These are phyloP conservation scores for Phoeniculus purpureus DNA, from an alignment of 2,797 vertebrate genomes.

Conservation along the genomic window DNA sequence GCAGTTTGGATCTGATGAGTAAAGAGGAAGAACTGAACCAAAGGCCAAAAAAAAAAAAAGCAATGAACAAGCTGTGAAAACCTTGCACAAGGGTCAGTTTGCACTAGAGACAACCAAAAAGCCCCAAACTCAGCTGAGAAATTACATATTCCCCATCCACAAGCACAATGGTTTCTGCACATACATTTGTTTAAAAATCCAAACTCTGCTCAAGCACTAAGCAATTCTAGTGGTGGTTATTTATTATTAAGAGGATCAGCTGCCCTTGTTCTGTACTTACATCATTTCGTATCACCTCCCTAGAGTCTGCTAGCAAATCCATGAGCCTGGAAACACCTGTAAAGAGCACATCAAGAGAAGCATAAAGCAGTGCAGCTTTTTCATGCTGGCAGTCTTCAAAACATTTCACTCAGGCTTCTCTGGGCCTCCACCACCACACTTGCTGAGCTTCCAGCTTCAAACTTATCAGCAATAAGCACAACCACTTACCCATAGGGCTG, in stretches of 20 bases:
- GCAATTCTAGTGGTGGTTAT: background rate
- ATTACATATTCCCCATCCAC: background rate
- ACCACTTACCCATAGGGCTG: constrained; percentile 93
- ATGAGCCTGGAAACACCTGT: constrained; percentile 96
- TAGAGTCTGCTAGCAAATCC: constrained; percentile 95
- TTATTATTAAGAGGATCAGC: background rate
- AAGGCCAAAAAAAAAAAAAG: background rate
- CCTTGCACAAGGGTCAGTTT: no score
- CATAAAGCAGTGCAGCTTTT: background rate
- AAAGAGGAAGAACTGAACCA: background rate
- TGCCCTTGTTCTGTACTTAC: constrained; percentile 79
- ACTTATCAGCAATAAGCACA: background rate
- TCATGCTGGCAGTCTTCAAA: background rate
- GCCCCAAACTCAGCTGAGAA: background rate
- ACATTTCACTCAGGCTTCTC: background rate
- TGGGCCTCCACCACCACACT: background rate
- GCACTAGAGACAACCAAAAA: background rate
- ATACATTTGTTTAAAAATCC: background rate
- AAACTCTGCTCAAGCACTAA: background rate
- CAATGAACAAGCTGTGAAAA: background rate
- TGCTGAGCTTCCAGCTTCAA: background rate
- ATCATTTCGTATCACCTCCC: constrained; percentile 98
- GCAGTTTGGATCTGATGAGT: background rate
- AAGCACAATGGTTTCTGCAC: background rate
- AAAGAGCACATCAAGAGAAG: background rate